phyloP scores from a whole-genome alignment of 2,797 vertebrate genomes.

The Morelia viridis region DNA sequence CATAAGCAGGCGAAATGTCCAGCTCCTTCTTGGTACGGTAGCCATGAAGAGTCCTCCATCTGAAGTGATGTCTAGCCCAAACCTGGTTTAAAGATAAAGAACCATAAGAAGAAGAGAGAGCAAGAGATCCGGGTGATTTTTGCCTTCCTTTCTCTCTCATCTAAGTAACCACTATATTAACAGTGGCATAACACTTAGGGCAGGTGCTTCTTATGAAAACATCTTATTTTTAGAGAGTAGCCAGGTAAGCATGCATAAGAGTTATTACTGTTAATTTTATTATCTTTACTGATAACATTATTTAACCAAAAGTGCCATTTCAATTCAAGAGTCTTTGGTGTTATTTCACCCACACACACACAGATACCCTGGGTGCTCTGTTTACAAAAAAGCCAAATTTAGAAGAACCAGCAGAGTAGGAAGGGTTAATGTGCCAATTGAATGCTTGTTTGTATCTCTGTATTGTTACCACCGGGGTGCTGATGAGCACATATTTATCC shows the following conservation, averaged over 20 bases:
- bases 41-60: neutral
- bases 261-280: neutral
- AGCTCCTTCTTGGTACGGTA: neutral
- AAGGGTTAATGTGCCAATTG: slow-evolving; percentile 60
- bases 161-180: neutral
- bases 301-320: neutral
- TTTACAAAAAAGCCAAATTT: neutral
- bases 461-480: slow-evolving; percentile 79
- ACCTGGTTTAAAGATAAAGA: neutral
- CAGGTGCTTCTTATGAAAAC: neutral
- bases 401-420: slow-evolving; percentile 22
- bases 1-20: neutral
- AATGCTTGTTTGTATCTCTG: slow-evolving; percentile 66
- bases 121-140: neutral
- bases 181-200: neutral
- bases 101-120: neutral
- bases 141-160: neutral
- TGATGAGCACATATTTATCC: slow-evolving; percentile 87
- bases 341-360: neutral
- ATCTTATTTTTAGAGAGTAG: neutral
- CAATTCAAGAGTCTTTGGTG: neutral
- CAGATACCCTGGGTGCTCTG: neutral
- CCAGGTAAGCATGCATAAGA: neutral
- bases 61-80: neutral
- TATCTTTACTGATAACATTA: neutral